Conservation (phyloP, 2,797 vertebrate species). For the Notolabrus celidotus region DNA sequence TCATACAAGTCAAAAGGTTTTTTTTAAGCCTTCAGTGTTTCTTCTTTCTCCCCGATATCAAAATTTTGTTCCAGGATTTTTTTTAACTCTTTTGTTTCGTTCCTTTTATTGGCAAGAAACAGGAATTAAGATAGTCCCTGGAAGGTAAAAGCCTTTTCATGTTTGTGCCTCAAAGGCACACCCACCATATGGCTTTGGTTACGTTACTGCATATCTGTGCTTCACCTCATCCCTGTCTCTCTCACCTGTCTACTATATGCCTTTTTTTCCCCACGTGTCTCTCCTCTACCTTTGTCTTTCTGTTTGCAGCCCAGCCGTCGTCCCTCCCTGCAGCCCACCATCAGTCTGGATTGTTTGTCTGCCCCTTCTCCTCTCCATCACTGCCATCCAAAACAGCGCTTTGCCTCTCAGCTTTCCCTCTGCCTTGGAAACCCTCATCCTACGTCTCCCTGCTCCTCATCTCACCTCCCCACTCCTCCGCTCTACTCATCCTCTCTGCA, state of each 20-base stretch:
- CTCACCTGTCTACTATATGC: constrained; percentile 17
- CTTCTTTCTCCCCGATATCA: not conserved
- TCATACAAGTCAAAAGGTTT: not conserved
- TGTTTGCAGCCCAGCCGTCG: constrained; percentile 80
- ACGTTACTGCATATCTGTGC: constrained; percentile 10
- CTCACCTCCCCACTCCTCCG: constrained; percentile 43
- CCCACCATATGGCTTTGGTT: constrained; percentile 26
- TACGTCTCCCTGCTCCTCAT: constrained; percentile 51
- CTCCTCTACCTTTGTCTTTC: constrained; percentile 67
- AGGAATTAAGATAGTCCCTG: not conserved
- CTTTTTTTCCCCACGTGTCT: constrained; percentile 48
- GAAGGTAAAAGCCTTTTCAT: not conserved
- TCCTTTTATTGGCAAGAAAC: not conserved
- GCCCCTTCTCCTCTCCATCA: constrained; percentile 67
- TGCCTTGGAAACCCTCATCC: constrained; percentile 71
- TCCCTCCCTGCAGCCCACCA: constrained; percentile 81
- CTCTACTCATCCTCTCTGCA: constrained; percentile 51
- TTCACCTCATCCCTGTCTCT: constrained; percentile 33
- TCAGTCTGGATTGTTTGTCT: constrained; percentile 83
- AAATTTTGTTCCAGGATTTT: not conserved
- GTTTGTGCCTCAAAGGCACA: not conserved
- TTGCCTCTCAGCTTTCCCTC: constrained; percentile 80
- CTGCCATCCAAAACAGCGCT: constrained; percentile 71
- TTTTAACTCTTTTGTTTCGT: not conserved
- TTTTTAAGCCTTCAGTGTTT: not conserved